Conservation (phyloP, 2,888 invertebrate genomes). For the Encarsia formosa region DNA sequence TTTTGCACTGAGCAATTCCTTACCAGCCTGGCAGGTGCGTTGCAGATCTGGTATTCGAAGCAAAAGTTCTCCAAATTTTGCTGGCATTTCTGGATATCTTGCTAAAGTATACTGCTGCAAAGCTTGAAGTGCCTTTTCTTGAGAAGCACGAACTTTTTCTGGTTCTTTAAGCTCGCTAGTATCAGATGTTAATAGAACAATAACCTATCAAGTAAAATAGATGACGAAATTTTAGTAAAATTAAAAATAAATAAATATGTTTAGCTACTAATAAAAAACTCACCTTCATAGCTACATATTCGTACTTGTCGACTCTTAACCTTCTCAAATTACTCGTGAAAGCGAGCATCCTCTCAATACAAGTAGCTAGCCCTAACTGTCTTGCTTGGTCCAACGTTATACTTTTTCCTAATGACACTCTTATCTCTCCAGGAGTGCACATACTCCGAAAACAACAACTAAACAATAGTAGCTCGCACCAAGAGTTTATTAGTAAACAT, state of each 20-base stretch:
- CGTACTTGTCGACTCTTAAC: slow-evolving; percentile 88
- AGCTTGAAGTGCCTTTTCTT: slow-evolving; percentile 89
- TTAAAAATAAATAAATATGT: slow-evolving; percentile 3
- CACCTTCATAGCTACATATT: slow-evolving; percentile 96
- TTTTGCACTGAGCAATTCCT: slow-evolving; percentile 84
- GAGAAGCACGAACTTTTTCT: slow-evolving; percentile 90
- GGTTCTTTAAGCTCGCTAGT: slow-evolving; percentile 88
- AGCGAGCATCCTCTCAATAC: slow-evolving; percentile 91
- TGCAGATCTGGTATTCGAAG: slow-evolving; percentile 92
- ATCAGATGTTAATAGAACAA: slow-evolving; percentile 59
- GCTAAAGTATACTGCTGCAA: slow-evolving; percentile 86
- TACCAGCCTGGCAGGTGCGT: slow-evolving; percentile 90
- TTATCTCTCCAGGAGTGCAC: slow-evolving; percentile 83
- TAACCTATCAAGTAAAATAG: slow-evolving; percentile 37
- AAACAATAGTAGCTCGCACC: slow-evolving; percentile 89
- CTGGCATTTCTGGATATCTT: slow-evolving; percentile 88
- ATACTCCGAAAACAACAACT: slow-evolving; percentile 94
- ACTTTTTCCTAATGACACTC: slow-evolving; percentile 64
- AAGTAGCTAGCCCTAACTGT: slow-evolving; percentile 75
- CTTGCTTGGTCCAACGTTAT: slow-evolving; percentile 65
- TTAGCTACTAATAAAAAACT: slow-evolving; percentile 28
- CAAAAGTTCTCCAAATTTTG: slow-evolving; percentile 91
- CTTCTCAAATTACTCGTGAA: slow-evolving; percentile 89
- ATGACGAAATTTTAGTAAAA: neutral
- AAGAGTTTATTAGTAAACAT: slow-evolving; percentile 91